Evolutionary conservation across 2,113 vertebrate species (phyloP).

Genomic region (Eulemur rufifrons): DNA sequence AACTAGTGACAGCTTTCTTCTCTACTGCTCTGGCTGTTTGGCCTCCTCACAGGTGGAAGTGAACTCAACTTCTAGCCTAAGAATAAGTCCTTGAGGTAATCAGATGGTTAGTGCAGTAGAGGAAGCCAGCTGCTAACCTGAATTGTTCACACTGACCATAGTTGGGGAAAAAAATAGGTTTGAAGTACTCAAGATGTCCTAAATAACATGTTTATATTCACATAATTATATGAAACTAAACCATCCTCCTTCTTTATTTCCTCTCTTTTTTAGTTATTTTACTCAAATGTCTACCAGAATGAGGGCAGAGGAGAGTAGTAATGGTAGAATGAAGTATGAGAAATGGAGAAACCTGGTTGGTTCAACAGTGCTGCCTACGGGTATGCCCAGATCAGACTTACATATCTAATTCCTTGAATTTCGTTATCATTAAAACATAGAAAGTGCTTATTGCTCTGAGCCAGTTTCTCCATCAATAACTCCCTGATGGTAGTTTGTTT

Average conservation of each 20-base stretch:
- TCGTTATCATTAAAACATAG: neutral
- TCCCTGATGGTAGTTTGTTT: neutral
- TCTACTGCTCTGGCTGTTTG: neutral
- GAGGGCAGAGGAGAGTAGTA: neutral
- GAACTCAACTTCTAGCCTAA: neutral
- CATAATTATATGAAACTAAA: neutral
- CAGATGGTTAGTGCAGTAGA: neutral
- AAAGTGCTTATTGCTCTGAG: neutral
- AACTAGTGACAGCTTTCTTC: neutral
- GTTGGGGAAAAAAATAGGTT: neutral
- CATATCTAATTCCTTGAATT: neutral
- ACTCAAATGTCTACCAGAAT: neutral
- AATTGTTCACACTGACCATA: neutral
- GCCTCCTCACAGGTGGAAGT: neutral
- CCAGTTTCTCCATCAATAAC: neutral
- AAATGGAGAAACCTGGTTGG: neutral
- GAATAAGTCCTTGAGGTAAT: neutral
- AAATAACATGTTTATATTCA: neutral
- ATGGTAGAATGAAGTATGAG: neutral
- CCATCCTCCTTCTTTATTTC: neutral
- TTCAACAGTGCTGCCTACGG: no score
- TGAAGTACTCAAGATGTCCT: neutral
- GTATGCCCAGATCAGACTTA: neutral
- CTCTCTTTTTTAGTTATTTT: neutral
- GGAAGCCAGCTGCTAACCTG: neutral